Percentiles rank a stretch among this genome's conserved stretches.
Evolutionary conservation across 2,113 vertebrate species (phyloP).

Genomic region (Otolemur garnettii): DNA sequence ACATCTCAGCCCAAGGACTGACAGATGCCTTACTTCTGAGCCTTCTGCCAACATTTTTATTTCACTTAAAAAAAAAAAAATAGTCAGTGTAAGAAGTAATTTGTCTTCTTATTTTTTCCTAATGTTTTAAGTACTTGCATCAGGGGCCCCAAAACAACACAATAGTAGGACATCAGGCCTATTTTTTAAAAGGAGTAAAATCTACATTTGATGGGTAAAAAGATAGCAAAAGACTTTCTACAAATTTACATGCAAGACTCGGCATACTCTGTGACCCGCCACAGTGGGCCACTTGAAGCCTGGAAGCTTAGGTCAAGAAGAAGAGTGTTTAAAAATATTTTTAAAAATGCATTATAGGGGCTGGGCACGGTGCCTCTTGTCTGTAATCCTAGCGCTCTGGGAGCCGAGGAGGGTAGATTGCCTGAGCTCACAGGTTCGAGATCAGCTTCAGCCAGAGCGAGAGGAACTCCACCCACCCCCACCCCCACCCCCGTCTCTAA

Average conservation of each 20-base stretch:
- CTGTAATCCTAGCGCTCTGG: too few relatives aligned
- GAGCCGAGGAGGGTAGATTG: too few relatives aligned
- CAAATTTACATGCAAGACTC: not conserved
- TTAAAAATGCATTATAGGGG: not conserved
- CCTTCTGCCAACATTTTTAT: not conserved
- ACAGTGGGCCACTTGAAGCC: not conserved
- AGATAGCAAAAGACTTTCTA: not conserved
- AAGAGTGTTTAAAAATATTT: not conserved
- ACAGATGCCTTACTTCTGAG: not conserved
- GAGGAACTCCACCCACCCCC: too few relatives aligned
- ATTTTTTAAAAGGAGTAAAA: not conserved
- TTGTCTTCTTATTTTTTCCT: not conserved
- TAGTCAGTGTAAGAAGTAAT: not conserved
- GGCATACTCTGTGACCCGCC: fast-evolving
- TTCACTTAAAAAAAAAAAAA: not conserved
- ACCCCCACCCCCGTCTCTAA: too few relatives aligned
- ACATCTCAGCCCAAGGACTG: not conserved
- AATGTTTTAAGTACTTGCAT: not conserved
- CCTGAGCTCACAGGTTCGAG: too few relatives aligned
- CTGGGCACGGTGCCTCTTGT: too few relatives aligned
- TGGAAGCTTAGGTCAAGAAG: too few relatives aligned
- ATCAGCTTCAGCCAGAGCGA: too few relatives aligned
- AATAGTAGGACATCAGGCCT: not conserved
- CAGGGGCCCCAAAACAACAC: not conserved
- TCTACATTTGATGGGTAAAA: not conserved